Conservation (phyloP, 2,113 vertebrate genomes). For the Marcusenius ussheri region DNA sequence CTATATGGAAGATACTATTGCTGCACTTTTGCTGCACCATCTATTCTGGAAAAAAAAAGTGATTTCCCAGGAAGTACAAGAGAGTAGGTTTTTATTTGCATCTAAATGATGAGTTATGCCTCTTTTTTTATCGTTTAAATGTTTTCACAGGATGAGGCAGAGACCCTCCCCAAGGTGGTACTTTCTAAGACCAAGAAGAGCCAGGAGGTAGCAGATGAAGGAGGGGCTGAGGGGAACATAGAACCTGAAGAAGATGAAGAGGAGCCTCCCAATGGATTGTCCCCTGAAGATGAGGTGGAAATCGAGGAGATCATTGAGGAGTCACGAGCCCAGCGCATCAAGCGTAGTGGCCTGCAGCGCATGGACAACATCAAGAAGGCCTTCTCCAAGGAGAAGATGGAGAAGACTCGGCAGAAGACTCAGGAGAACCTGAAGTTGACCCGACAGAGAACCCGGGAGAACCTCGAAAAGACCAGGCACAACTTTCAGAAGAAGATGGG, state of each 20-base stretch:
- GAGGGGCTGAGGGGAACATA: constrained; percentile 55
- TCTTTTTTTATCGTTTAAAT: not conserved
- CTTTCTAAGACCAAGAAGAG: constrained; percentile 81
- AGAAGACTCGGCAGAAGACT: constrained; percentile 81
- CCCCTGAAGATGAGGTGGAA: constrained; percentile 85
- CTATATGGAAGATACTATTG: not conserved
- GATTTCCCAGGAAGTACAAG: not conserved
- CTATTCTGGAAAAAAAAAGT: not conserved
- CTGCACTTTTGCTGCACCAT: not conserved
- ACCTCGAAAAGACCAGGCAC: constrained; percentile 77
- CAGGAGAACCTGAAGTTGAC: constrained; percentile 79
- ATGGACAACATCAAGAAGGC: constrained; percentile 91
- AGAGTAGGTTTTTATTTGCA: not conserved
- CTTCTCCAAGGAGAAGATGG: constrained; percentile 86
- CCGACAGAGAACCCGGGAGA: constrained; percentile 58
- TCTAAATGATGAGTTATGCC: not conserved
- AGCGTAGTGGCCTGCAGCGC: constrained; percentile 83
- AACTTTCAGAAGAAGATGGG: constrained; percentile 95
- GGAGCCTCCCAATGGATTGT: constrained; percentile 73
- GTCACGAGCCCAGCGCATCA: constrained; percentile 85
- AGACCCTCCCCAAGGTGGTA: constrained; percentile 78
- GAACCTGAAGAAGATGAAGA: constrained; percentile 52
- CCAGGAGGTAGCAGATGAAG: constrained; percentile 60
- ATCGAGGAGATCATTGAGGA: constrained; percentile 82
- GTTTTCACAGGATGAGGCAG: constrained; percentile 81